These are phyloP conservation scores for Heteromyza rotundicornis DNA, from an alignment of 2,888 invertebrate genomes.

Conservation along the genomic window DNA sequence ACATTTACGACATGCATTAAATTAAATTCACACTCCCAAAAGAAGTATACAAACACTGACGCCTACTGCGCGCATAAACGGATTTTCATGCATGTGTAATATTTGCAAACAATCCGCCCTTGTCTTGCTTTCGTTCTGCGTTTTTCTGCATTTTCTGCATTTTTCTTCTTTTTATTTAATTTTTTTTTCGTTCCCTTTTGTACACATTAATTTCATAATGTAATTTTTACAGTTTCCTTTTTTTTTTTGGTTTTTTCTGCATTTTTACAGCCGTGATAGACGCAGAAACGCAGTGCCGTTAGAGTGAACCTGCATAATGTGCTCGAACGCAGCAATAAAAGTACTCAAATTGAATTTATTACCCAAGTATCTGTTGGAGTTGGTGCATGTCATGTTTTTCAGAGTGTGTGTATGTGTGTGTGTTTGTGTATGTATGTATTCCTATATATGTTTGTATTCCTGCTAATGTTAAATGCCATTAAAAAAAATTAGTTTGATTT, in stretches of 20 bases:
- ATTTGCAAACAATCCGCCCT: neutral
- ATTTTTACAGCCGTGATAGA: neutral
- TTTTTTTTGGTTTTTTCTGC: too few relatives aligned
- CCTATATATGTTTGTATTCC: too few relatives aligned
- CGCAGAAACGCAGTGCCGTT: neutral
- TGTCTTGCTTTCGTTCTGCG: neutral
- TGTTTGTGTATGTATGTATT: too few relatives aligned
- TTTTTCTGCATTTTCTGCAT: neutral
- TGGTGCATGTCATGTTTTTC: too few relatives aligned
- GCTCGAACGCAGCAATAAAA: constrained; percentile 13
- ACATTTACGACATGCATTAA: neutral
- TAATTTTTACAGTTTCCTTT: constrained; percentile 1
- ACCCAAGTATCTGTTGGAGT: constrained; percentile 6
- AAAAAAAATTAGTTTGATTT: constrained; percentile 2
- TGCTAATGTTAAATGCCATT: constrained; percentile 11
- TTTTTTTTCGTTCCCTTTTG: neutral
- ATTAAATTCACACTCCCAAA: constrained; percentile 7
- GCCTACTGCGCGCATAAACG: neutral
- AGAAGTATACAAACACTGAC: neutral
- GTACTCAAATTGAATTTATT: constrained; percentile 11
- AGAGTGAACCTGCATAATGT: neutral
- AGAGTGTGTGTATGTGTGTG: neutral
- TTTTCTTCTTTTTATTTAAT: neutral
- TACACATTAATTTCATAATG: neutral
- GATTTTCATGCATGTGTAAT: constrained; percentile 4